Conservation (phyloP, 2,888 invertebrate genomes). For the Athripsodes cinereus region DNA sequence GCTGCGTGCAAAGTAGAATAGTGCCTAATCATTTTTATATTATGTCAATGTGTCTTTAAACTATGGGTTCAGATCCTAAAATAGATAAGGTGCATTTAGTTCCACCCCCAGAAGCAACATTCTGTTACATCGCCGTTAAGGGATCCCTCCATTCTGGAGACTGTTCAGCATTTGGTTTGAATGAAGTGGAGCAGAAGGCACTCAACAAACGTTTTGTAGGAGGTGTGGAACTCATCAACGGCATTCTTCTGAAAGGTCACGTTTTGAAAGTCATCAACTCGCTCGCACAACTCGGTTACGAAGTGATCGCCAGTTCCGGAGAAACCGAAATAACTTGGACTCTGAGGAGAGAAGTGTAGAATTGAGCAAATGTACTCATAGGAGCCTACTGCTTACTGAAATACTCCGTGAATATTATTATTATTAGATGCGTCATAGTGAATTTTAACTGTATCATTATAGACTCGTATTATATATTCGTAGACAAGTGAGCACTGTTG, state of each 20-base stretch:
- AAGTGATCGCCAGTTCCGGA: conserved; percentile 70
- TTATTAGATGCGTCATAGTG: too few species aligned
- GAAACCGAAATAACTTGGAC: conserved; percentile 82
- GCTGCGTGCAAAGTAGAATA: not conserved
- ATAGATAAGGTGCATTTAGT: conserved; percentile 29
- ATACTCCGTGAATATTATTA: too few species aligned
- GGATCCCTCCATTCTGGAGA: conserved; percentile 71
- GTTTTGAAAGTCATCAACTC: conserved; percentile 68
- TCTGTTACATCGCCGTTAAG: conserved; percentile 71
- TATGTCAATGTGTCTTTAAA: not conserved
- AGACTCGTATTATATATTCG: too few species aligned
- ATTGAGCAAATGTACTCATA: too few species aligned
- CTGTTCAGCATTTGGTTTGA: conserved; percentile 70
- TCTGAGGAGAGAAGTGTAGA: conserved; percentile 61
- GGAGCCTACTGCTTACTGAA: too few species aligned
- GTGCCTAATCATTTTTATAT: too few species aligned
- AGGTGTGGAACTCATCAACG: conserved; percentile 62
- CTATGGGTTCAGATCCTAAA: conserved; percentile 27
- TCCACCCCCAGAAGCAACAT: conserved; percentile 48
- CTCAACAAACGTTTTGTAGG: conserved; percentile 63
- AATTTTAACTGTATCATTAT: too few species aligned
- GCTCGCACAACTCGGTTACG: conserved; percentile 70
- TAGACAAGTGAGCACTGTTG: too few species aligned
- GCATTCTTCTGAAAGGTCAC: conserved; percentile 62
- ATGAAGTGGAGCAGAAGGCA: conserved; percentile 62